Evolutionary conservation across 2,797 vertebrate genomes (phyloP).

Genomic region (Propithecus perrieri): DNA sequence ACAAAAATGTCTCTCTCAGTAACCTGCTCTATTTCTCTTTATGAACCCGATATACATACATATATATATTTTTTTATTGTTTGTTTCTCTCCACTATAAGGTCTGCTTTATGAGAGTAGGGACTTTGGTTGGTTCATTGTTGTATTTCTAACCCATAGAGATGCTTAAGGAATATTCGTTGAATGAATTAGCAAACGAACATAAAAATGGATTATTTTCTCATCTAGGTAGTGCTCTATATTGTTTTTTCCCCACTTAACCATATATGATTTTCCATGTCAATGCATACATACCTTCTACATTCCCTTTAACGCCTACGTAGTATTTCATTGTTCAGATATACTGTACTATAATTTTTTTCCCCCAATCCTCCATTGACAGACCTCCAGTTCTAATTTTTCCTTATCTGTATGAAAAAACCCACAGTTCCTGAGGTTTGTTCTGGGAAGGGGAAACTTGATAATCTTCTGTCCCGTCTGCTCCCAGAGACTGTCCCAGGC

Average conservation of each 20-base stretch:
- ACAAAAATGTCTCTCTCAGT: neutral
- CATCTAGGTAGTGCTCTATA: neutral
- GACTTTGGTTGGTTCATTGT: neutral
- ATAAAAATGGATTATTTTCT: neutral
- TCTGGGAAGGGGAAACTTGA: neutral
- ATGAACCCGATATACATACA: too few relatives aligned
- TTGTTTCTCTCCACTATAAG: neutral
- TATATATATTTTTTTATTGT: neutral
- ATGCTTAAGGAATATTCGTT: neutral
- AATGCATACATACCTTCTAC: neutral
- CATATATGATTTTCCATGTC: neutral
- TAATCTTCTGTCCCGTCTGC: neutral
- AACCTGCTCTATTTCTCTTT: neutral
- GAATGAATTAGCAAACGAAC: neutral
- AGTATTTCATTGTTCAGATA: neutral
- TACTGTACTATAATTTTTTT: neutral
- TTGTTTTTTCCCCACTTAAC: neutral
- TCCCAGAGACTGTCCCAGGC: neutral
- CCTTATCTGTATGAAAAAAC: neutral
- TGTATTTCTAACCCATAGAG: neutral
- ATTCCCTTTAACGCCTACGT: neutral
- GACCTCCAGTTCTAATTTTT: neutral
- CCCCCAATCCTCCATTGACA: neutral
- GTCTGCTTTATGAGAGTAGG: neutral
- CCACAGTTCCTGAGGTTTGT: neutral